A percentile compares a stretch with the other conserved stretches of the same genome.
These are phyloP conservation scores for Clarias magur DNA, from an alignment of 2,113 vertebrate species.

Conservation along the genomic window DNA sequence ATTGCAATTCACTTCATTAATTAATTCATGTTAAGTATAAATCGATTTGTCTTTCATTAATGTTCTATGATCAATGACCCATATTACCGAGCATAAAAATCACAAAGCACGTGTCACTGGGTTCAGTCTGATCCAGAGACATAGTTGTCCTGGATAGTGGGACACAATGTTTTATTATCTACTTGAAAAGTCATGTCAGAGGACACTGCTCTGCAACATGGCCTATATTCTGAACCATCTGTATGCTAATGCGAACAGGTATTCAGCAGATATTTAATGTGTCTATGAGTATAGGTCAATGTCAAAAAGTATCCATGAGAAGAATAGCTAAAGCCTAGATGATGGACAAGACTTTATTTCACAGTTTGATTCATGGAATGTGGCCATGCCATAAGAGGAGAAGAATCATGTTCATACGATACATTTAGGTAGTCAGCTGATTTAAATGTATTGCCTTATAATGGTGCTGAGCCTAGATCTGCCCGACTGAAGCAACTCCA, in stretches of 20 bases:
- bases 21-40: not conserved
- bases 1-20: conserved; percentile 11
- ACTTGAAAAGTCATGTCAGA: conserved; percentile 9
- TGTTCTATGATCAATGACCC: not conserved
- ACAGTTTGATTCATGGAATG: too few relatives aligned
- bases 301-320: not conserved
- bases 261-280: not conserved
- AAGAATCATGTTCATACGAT: too few relatives aligned
- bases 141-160: not conserved
- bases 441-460: too few relatives aligned
- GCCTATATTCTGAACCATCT: conserved; percentile 16
- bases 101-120: not conserved
- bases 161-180: conserved; percentile 4
- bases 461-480: too few relatives aligned
- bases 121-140: not conserved
- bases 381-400: too few relatives aligned
- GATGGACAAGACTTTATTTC: not conserved
- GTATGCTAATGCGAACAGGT: not conserved
- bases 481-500: too few relatives aligned
- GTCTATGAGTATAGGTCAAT: not conserved
- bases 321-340: not conserved
- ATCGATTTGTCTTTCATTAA: not conserved
- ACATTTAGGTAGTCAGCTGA: too few relatives aligned
- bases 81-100: not conserved
- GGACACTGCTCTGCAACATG: conserved; percentile 10